Evolutionary conservation across 2,888 invertebrate genomes (phyloP).

Genomic region (Thumatha senex): DNA sequence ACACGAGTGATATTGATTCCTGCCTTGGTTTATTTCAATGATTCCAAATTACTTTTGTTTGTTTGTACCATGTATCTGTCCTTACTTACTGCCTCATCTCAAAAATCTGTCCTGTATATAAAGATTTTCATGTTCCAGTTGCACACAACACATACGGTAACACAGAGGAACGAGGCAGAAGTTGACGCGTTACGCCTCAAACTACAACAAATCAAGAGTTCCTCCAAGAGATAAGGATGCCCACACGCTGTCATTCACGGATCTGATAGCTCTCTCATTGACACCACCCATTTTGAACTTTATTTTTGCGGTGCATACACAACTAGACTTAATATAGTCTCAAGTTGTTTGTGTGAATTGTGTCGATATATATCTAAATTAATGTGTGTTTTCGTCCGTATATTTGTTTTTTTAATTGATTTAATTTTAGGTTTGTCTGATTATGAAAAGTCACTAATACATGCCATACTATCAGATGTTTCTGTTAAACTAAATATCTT

Average conservation of each 20-base stretch:
- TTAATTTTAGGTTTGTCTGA: background rate
- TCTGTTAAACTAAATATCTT: too few relatives aligned
- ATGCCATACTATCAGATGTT: too few relatives aligned
- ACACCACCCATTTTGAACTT: slow-evolving; percentile 20
- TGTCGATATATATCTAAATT: slow-evolving; percentile 1
- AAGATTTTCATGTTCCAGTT: slow-evolving; percentile 52
- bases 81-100: too few relatives aligned
- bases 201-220: slow-evolving; percentile 79
- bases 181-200: slow-evolving; percentile 78
- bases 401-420: background rate
- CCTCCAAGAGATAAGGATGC: slow-evolving; percentile 75
- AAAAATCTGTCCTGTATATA: too few relatives aligned
- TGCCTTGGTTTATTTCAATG: too few relatives aligned
- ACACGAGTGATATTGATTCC: too few relatives aligned
- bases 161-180: slow-evolving; percentile 74
- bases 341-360: background rate
- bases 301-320: slow-evolving; percentile 7
- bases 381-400: slow-evolving; percentile 1
- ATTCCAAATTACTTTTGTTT: too few relatives aligned
- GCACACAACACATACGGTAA: slow-evolving; percentile 63
- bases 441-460: too few relatives aligned
- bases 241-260: slow-evolving; percentile 33
- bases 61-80: too few relatives aligned
- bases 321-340: background rate
- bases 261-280: slow-evolving; percentile 57